phyloP scores from a whole-genome alignment of 1,140 invertebrate genomes.

The Zaprionus nigranus region DNA sequence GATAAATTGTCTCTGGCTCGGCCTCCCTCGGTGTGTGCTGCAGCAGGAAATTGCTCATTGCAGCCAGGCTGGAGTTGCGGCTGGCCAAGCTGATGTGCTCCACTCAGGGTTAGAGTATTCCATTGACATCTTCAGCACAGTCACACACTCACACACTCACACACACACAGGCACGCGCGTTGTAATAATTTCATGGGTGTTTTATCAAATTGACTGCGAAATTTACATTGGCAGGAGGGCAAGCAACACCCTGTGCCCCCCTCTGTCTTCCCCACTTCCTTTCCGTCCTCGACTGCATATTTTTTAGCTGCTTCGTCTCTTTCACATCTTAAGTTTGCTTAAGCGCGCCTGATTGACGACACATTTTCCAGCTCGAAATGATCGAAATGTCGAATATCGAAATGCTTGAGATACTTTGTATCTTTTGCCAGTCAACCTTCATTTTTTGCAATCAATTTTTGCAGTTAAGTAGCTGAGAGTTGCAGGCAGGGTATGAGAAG shows the following conservation, averaged over 20 bases:
- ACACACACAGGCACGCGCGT: constrained; percentile 23
- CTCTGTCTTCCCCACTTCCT: background rate
- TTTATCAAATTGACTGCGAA: constrained; percentile 78
- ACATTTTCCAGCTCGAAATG: background rate
- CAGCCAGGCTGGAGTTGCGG: constrained; percentile 44
- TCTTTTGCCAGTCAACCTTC: background rate
- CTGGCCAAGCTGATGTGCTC: constrained; percentile 47
- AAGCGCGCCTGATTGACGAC: background rate
- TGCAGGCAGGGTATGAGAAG: background rate
- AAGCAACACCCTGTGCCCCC: background rate
- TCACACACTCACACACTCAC: constrained; percentile 19
- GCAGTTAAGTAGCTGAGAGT: background rate
- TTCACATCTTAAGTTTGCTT: background rate
- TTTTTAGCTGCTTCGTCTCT: constrained; percentile 20
- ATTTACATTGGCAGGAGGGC: constrained; percentile 60
- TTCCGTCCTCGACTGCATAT: constrained; percentile 59
- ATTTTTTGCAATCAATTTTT: background rate
- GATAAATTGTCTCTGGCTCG: constrained; percentile 68
- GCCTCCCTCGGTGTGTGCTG: constrained; percentile 28
- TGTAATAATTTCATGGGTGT: constrained; percentile 69
- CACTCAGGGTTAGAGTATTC: constrained; percentile 34
- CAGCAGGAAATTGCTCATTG: constrained; percentile 81
- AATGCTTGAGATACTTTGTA: constrained; percentile 3
- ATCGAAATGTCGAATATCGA: background rate
- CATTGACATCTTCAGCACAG: constrained; percentile 10